Evolutionary conservation across 92 coral and sea anemone genomes (phyloP).

Genomic region (Palythoa heliodiscus): DNA sequence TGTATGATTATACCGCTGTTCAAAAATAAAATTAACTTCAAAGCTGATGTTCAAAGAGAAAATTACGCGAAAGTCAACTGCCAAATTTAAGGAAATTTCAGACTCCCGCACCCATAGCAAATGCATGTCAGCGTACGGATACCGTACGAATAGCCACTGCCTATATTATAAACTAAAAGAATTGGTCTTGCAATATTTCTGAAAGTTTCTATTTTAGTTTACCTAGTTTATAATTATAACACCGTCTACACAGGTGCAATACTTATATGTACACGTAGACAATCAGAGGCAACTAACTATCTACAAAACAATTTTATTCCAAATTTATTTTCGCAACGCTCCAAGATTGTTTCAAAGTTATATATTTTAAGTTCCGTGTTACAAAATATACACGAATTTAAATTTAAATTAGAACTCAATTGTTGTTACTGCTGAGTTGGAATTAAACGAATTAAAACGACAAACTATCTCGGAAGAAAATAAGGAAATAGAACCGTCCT

Average conservation of each 20-base stretch:
- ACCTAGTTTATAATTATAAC: neutral
- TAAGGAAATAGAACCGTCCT: conserved; percentile 4
- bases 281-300: conserved; percentile 22
- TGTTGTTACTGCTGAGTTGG: conserved; percentile 24
- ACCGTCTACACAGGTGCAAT: conserved; percentile 33
- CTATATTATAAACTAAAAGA: neutral
- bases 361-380: neutral
- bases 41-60: too few relatives aligned
- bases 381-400: conserved; percentile 1
- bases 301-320: neutral
- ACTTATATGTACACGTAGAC: conserved; percentile 39
- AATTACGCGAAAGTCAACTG: too few relatives aligned
- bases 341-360: neutral
- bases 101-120: too few relatives aligned
- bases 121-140: too few relatives aligned
- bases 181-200: neutral
- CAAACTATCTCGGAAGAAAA: neutral
- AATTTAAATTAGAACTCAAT: conserved; percentile 11
- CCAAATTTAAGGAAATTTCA: too few relatives aligned
- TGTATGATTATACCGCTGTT: too few relatives aligned
- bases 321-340: neutral
- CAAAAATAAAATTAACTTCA: too few relatives aligned
- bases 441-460: conserved; percentile 32
- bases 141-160: too few relatives aligned
- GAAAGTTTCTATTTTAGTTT: neutral